Evolutionary conservation across 2,888 invertebrate species (phyloP).

Genomic region (Drosophila cognata): DNA sequence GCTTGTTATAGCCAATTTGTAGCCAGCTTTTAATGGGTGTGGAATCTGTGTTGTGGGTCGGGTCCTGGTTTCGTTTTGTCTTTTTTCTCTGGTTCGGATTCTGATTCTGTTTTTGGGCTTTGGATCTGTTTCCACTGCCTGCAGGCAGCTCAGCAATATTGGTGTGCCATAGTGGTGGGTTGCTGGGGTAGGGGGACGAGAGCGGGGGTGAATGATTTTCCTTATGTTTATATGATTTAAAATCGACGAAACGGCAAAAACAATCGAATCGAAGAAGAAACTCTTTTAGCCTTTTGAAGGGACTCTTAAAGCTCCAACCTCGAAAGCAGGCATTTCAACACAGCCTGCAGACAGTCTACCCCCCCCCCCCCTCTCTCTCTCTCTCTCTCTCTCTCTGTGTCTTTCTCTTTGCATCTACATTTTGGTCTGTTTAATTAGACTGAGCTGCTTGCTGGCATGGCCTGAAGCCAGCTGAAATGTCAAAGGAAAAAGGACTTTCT

Average conservation of each 20-base stretch:
- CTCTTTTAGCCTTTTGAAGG: background rate
- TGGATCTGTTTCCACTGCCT: conserved; percentile 1
- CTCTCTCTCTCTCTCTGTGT: background rate
- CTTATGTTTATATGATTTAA: background rate
- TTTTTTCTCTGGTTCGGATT: background rate
- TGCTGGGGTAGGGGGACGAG: background rate
- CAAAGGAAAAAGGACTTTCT: conserved; percentile 3
- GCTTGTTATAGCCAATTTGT: background rate
- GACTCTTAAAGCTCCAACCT: background rate
- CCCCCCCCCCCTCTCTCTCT: accelerated
- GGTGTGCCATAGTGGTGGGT: background rate
- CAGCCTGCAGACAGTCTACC: background rate
- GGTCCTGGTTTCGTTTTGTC: background rate
- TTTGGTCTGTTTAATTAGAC: conserved; percentile 50
- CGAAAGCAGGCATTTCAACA: background rate
- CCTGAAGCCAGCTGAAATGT: conserved; percentile 15
- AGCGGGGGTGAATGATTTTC: background rate
- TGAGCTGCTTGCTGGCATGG: conserved; percentile 14
- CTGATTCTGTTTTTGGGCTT: background rate
- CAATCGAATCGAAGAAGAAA: background rate
- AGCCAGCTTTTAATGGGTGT: background rate
- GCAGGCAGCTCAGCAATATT: background rate
- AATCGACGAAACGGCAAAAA: background rate
- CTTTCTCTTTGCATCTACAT: conserved; percentile 15
- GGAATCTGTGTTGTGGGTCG: background rate